Evolutionary conservation across 2,888 invertebrate genomes (phyloP).

Genomic region (Villa cingulata): DNA sequence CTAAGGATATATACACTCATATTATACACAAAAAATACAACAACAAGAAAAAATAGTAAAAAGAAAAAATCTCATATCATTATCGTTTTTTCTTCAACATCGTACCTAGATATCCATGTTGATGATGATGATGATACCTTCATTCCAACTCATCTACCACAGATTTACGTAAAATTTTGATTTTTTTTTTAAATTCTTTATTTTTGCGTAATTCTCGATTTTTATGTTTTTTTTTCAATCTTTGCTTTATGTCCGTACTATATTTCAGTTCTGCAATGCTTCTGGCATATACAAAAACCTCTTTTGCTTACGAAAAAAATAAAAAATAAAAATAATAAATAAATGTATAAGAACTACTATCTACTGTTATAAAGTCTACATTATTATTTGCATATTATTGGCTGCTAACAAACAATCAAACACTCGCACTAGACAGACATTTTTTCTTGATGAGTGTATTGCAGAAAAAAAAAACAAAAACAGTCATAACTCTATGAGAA

Average conservation of each 20-base stretch:
- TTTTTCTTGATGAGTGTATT: neutral
- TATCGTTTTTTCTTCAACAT: no score
- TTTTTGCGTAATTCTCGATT: neutral
- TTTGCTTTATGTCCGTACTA: neutral
- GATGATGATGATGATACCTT: neutral
- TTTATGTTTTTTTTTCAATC: neutral
- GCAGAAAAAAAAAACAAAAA: neutral
- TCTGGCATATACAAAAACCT: constrained; percentile 6
- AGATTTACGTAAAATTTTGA: constrained; percentile 5
- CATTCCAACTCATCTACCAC: constrained; percentile 7
- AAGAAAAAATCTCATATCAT: constrained; percentile 5
- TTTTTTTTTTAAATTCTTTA: neutral
- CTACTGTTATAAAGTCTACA: no score
- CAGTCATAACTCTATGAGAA: no score
- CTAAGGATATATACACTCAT: constrained; percentile 10
- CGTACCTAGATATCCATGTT: neutral
- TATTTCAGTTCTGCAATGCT: constrained; percentile 10
- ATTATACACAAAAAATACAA: no score
- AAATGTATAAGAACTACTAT: constrained; percentile 5
- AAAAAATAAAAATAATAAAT: no score
- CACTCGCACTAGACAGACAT: no score
- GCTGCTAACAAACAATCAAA: constrained; percentile 1
- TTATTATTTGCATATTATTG: no score
- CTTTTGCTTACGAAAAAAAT: no score
- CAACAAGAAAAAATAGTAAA: no score